These are phyloP conservation scores for Oenanthe oenanthe DNA, from an alignment of 2,113 vertebrate species.

Conservation along the genomic window DNA sequence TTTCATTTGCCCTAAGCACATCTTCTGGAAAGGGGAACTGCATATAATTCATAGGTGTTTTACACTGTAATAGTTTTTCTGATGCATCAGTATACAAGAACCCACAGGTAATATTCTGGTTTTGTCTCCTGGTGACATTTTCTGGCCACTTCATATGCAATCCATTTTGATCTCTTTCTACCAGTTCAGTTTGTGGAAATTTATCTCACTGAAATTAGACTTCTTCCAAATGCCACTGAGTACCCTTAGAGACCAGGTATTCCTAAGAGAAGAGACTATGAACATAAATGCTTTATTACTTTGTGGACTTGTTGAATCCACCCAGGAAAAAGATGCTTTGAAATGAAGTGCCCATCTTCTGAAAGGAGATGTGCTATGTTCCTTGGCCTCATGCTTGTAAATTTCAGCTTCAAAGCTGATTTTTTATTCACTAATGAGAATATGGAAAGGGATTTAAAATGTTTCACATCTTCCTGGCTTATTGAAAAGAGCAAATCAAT, in stretches of 20 bases:
- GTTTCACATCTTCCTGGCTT: neutral
- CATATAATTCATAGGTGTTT: neutral
- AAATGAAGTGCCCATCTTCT: neutral
- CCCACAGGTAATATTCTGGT: neutral
- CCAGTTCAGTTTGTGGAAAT: neutral
- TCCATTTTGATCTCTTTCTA: neutral
- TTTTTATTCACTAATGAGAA: slow-evolving; percentile 4
- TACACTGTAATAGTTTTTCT: neutral
- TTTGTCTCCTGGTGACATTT: neutral
- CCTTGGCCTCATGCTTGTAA: neutral
- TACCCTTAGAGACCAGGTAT: neutral
- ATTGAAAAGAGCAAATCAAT: slow-evolving; percentile 6
- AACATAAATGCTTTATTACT: neutral
- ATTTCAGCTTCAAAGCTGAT: neutral
- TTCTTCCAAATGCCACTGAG: neutral
- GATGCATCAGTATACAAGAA: neutral
- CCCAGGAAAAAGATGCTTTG: slow-evolving; percentile 1
- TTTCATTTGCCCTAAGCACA: neutral
- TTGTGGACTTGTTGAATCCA: neutral
- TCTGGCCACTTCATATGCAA: neutral
- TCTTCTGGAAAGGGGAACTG: neutral
- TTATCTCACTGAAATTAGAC: neutral
- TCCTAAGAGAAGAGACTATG: neutral
- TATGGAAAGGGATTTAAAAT: neutral
- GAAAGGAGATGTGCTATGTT: neutral